A percentile compares a stretch with the other conserved stretches of the same genome.
phyloP scores from a whole-genome alignment of 2,113 vertebrate genomes.

The Tauraco erythrolophus region DNA sequence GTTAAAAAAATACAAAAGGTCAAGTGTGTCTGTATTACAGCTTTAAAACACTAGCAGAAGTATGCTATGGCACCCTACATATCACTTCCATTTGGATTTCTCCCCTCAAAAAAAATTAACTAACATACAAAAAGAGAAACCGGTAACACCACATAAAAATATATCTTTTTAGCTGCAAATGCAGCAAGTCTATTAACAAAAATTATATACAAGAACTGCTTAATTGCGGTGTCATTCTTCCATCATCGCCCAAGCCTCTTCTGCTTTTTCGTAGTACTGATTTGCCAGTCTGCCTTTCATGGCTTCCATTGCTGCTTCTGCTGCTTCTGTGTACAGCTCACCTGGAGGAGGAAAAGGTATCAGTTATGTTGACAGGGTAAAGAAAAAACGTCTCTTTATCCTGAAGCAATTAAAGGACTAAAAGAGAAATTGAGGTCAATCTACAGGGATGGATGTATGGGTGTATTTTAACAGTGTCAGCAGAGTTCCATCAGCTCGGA shows the following conservation, averaged over 20 bases:
- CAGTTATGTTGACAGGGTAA: neutral
- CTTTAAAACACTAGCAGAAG: neutral
- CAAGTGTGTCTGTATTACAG: neutral
- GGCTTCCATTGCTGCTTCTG: constrained; percentile 91
- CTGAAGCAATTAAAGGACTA: neutral
- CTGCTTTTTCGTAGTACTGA: constrained; percentile 94
- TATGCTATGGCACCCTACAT: neutral
- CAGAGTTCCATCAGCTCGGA: neutral
- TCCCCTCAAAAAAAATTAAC: constrained; percentile 14
- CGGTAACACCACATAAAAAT: constrained; percentile 58
- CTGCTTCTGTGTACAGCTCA: constrained; percentile 93
- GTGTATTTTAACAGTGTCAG: neutral
- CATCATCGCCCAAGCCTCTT: constrained; percentile 93
- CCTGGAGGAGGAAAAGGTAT: constrained; percentile 75
- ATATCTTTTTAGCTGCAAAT: neutral
- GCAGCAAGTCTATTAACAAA: constrained; percentile 14
- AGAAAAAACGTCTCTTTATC: neutral
- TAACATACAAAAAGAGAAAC: constrained; percentile 2
- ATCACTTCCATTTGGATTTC: neutral
- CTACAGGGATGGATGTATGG: neutral
- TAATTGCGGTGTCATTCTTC: constrained; percentile 77
- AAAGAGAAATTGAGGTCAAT: neutral
- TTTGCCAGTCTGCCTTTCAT: constrained; percentile 96
- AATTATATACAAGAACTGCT: neutral
- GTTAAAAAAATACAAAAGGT: constrained; percentile 16